phyloP scores from a whole-genome alignment of 2,888 invertebrate species.

The Ferdinandea cuprea region DNA sequence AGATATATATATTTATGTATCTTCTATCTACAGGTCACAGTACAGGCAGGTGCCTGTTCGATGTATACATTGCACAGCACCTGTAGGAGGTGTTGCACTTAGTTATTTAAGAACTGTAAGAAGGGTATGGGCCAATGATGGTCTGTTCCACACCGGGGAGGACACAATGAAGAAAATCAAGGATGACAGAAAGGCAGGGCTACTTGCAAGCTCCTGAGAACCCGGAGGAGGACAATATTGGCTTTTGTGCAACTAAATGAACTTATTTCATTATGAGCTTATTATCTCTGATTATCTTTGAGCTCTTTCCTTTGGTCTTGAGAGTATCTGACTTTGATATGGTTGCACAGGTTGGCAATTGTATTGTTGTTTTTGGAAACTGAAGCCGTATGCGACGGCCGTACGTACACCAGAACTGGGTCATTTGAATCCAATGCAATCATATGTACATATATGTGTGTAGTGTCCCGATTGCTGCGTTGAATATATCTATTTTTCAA shows the following conservation, averaged over 20 bases:
- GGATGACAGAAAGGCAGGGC: constrained; percentile 40
- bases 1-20: too few relatives aligned
- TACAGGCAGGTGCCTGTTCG: too few relatives aligned
- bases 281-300: constrained; percentile 69
- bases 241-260: constrained; percentile 68
- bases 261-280: constrained; percentile 71
- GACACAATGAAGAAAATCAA: constrained; percentile 7
- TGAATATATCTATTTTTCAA: too few relatives aligned
- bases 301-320: constrained; percentile 19
- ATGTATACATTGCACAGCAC: constrained; percentile 3
- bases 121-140: not conserved
- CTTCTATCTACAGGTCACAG: constrained; percentile 28
- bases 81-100: constrained; percentile 52
- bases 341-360: not conserved
- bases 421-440: too few relatives aligned
- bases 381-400: not conserved
- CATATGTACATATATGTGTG: too few relatives aligned
- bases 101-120: constrained; percentile 52
- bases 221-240: constrained; percentile 58
- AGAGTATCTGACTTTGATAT: constrained; percentile 29
- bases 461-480: too few relatives aligned
- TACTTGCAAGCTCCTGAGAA: constrained; percentile 10
- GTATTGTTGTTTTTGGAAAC: not conserved
- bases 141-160: constrained; percentile 1
- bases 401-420: not conserved